Conservation (phyloP, 2,113 vertebrate genomes). For the Riparia riparia region DNA sequence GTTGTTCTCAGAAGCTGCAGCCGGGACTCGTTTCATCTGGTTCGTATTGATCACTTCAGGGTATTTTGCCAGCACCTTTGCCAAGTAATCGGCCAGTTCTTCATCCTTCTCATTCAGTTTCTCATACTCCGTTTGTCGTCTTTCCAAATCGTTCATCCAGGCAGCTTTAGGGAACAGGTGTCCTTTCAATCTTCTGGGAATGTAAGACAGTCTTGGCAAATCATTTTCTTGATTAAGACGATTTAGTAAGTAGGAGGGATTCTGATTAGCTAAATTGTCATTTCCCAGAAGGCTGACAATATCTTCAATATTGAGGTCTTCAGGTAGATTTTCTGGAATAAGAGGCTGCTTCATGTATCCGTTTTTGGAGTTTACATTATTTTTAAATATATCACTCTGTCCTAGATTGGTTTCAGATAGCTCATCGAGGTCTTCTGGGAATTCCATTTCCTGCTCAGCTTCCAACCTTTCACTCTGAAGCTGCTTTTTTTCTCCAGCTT, state of each 20-base stretch:
- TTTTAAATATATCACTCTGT: constrained; percentile 71
- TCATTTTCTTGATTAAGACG: constrained; percentile 79
- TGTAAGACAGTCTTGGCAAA: constrained; percentile 73
- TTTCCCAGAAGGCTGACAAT: constrained; percentile 87
- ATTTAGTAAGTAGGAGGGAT: constrained; percentile 72
- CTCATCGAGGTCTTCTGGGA: constrained; percentile 71
- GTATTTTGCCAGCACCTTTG: constrained; percentile 84
- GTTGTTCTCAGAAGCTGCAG: constrained; percentile 68
- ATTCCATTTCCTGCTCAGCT: constrained; percentile 69
- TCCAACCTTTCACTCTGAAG: constrained; percentile 71
- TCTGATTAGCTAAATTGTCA: constrained; percentile 78
- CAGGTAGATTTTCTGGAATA: constrained; percentile 77
- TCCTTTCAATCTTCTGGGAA: constrained; percentile 72
- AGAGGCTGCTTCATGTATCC: constrained; percentile 74
- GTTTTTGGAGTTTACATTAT: constrained; percentile 70
- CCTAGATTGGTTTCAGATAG: constrained; percentile 72
- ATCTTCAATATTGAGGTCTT: constrained; percentile 85
- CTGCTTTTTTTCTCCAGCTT: constrained; percentile 73
- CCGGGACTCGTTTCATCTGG: constrained; percentile 75
- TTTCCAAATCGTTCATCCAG: constrained; percentile 75
- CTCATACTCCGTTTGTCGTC: constrained; percentile 78
- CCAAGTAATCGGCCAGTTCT: constrained; percentile 86
- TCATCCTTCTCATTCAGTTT: constrained; percentile 82
- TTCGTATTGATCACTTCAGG: constrained; percentile 78
- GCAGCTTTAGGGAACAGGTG: constrained; percentile 68